These are phyloP conservation scores for Microdon myrmicae DNA, from an alignment of 2,888 invertebrate species.

Conservation along the genomic window DNA sequence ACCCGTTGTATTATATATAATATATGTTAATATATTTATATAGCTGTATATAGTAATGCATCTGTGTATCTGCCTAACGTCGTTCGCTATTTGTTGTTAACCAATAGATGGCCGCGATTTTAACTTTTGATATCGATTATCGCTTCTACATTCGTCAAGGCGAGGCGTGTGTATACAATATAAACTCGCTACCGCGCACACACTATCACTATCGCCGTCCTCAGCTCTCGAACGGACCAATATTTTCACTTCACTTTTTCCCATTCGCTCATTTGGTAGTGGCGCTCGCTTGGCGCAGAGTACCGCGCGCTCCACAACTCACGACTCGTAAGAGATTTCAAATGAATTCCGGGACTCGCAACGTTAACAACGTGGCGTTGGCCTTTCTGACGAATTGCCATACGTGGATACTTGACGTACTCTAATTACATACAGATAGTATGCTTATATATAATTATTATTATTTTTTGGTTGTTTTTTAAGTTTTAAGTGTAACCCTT, in stretches of 20 bases:
- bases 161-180: constrained; percentile 24
- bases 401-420: too few relatives aligned
- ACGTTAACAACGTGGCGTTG: constrained; percentile 42
- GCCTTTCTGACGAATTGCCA: too few relatives aligned
- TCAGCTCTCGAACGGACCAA: constrained; percentile 18
- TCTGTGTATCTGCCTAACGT: constrained; percentile 30
- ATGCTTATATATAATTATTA: too few relatives aligned
- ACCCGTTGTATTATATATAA: background rate
- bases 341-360: constrained; percentile 42
- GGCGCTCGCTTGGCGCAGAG: constrained; percentile 29
- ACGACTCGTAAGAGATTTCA: constrained; percentile 36
- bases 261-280: constrained; percentile 32
- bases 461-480: too few relatives aligned
- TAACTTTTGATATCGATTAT: constrained; percentile 51
- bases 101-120: constrained; percentile 52
- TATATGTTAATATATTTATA: too few relatives aligned
- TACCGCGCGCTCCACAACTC: constrained; percentile 15
- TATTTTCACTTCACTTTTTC: constrained; percentile 30
- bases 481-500: too few relatives aligned
- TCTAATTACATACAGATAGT: too few relatives aligned
- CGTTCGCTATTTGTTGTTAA: constrained; percentile 43
- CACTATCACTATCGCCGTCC: constrained; percentile 9
- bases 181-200: constrained; percentile 30
- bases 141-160: constrained; percentile 44
- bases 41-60: background rate